Evolutionary conservation across 2,797 vertebrate genomes (phyloP).

Genomic region (Danio choprae): DNA sequence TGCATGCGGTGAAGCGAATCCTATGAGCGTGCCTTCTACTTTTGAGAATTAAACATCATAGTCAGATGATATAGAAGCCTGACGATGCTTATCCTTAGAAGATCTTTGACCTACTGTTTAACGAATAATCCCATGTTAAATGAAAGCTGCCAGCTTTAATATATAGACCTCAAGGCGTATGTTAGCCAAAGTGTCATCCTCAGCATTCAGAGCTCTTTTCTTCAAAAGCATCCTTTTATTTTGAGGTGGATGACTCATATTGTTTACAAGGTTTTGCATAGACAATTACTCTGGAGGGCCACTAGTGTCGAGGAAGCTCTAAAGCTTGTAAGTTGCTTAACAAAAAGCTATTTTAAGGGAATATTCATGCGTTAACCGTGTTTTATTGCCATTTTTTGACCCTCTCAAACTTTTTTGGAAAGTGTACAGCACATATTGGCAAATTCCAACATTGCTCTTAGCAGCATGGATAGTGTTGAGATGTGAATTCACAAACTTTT

Average conservation of each 20-base stretch:
- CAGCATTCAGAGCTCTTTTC: slow-evolving; percentile 1
- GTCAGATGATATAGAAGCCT: background rate
- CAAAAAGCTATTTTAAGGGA: background rate
- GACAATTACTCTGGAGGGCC: background rate
- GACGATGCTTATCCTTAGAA: slow-evolving; percentile 1
- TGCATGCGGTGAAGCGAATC: background rate
- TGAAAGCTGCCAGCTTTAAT: slow-evolving; percentile 4
- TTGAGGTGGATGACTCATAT: slow-evolving; percentile 4
- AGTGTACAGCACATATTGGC: no score
- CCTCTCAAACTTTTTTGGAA: no score
- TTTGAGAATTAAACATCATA: background rate
- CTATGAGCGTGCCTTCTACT: background rate
- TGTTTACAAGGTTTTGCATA: background rate
- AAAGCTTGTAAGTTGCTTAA: background rate
- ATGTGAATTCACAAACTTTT: no score
- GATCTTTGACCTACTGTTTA: slow-evolving; percentile 13
- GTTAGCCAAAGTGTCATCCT: background rate
- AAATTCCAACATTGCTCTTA: no score
- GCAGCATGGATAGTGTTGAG: no score
- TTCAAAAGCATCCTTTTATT: background rate
- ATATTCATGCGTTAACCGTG: background rate
- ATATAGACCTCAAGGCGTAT: background rate
- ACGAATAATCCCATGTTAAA: slow-evolving; percentile 7
- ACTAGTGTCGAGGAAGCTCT: background rate
- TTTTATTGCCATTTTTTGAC: background rate